These are phyloP conservation scores for Lipophrys pholis DNA, from an alignment of 2,113 vertebrate species.

Conservation along the genomic window DNA sequence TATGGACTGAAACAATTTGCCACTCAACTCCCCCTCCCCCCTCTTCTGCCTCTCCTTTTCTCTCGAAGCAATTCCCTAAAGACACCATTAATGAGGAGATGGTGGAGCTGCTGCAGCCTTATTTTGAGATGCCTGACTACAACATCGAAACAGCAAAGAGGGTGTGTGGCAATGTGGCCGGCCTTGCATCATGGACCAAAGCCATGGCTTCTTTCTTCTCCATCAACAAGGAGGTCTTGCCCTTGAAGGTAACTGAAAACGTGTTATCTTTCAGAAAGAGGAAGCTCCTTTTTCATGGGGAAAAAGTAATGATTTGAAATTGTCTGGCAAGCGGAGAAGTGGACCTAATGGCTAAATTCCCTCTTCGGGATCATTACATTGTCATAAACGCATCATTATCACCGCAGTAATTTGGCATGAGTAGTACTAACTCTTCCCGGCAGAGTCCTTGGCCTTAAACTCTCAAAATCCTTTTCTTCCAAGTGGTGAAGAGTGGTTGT, in stretches of 20 bases:
- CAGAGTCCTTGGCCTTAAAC: neutral
- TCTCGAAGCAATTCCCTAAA: slow-evolving; percentile 93
- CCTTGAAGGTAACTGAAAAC: slow-evolving; percentile 87
- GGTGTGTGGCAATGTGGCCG: slow-evolving; percentile 95
- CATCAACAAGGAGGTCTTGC: slow-evolving; percentile 96
- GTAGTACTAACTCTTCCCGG: neutral
- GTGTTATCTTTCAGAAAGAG: neutral
- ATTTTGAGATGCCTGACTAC: slow-evolving; percentile 96
- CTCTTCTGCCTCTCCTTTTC: slow-evolving; percentile 1
- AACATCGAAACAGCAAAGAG: slow-evolving; percentile 94
- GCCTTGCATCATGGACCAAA: slow-evolving; percentile 96
- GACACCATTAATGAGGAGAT: slow-evolving; percentile 95
- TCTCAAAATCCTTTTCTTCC: neutral
- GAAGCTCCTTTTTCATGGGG: no score
- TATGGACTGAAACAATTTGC: no score
- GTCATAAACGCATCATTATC: neutral
- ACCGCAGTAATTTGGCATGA: neutral
- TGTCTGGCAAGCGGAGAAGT: neutral
- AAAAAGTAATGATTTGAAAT: no score
- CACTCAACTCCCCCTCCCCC: neutral
- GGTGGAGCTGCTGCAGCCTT: slow-evolving; percentile 92
- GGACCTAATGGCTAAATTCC: neutral
- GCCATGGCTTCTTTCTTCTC: slow-evolving; percentile 95
- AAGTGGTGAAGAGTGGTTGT: slow-evolving; percentile 1
- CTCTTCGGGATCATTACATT: neutral